Conservation (phyloP, 2,797 vertebrate species). For the Liparis tanakae region DNA sequence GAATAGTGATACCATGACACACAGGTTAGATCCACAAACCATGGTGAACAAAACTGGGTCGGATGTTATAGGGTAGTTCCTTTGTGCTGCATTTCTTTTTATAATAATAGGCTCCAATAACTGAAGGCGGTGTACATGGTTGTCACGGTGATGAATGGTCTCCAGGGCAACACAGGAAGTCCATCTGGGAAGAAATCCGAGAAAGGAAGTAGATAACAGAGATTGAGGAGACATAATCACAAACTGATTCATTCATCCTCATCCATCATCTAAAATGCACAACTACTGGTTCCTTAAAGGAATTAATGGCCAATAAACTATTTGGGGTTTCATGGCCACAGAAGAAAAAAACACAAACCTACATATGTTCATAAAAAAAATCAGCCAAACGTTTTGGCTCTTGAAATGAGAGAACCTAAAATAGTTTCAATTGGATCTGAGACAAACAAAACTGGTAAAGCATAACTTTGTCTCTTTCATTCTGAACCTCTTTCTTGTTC, state of each 20-base stretch:
- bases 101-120: slow-evolving; percentile 72
- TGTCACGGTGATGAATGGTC: slow-evolving; percentile 81
- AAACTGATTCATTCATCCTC: slow-evolving; percentile 67
- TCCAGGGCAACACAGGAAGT: slow-evolving; percentile 80
- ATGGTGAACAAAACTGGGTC: not conserved
- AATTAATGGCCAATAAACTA: slow-evolving; percentile 44
- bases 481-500: slow-evolving; percentile 2
- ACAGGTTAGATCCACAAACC: not conserved
- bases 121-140: slow-evolving; percentile 71
- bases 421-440: slow-evolving; percentile 45
- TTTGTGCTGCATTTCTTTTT: slow-evolving; percentile 43
- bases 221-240: slow-evolving; percentile 56
- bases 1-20: not conserved
- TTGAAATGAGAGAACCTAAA: slow-evolving; percentile 51
- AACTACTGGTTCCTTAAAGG: slow-evolving; percentile 44
- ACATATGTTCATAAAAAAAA: slow-evolving; percentile 28
- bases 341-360: slow-evolving; percentile 36
- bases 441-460: slow-evolving; percentile 40
- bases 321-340: slow-evolving; percentile 45
- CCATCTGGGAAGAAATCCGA: slow-evolving; percentile 74
- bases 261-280: slow-evolving; percentile 64
- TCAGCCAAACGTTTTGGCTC: slow-evolving; percentile 33
- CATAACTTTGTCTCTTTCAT: slow-evolving; percentile 15
- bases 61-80: slow-evolving; percentile 22
- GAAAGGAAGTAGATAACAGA: slow-evolving; percentile 75